These are phyloP conservation scores for Trypoxylon attenuatum DNA, from an alignment of 2,888 invertebrate species.

Conservation along the genomic window DNA sequence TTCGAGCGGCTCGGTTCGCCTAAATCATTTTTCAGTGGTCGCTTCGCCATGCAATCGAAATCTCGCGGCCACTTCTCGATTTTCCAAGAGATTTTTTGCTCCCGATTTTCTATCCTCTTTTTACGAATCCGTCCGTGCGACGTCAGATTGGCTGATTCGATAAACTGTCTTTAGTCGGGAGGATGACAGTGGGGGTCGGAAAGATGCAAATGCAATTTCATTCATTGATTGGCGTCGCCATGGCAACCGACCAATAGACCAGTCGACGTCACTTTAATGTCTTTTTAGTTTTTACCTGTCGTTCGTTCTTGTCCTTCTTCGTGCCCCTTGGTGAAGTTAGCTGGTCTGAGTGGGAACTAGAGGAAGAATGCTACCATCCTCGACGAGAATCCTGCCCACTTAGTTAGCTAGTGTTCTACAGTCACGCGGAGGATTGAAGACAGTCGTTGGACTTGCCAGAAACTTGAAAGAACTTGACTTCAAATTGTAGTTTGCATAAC, in stretches of 20 bases:
- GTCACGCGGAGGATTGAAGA: too few species aligned
- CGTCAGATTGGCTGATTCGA: constrained; percentile 41
- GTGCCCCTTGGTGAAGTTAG: too few species aligned
- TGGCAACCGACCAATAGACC: constrained; percentile 51
- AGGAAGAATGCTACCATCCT: too few species aligned
- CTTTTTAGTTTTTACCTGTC: constrained; percentile 19
- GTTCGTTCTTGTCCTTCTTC: too few species aligned
- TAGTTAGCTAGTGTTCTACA: too few species aligned
- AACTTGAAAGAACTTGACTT: too few species aligned
- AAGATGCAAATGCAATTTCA: constrained; percentile 64
- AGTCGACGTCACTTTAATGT: constrained; percentile 39
- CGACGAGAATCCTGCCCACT: too few species aligned
- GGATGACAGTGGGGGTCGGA: constrained; percentile 14
- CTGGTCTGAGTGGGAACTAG: too few species aligned
- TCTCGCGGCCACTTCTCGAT: constrained; percentile 8
- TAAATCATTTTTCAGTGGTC: constrained; percentile 12
- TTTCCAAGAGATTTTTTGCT: too few species aligned
- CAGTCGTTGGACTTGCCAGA: too few species aligned
- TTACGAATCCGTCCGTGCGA: constrained; percentile 28
- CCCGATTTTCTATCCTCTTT: too few species aligned
- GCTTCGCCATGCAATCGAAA: constrained; percentile 6
- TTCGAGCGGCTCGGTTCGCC: background rate
- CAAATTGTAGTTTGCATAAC: too few species aligned
- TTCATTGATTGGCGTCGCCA: constrained; percentile 64
- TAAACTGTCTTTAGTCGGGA: constrained; percentile 41